A percentile compares a stretch with the other conserved stretches of the same genome.
Conservation (phyloP, 2,888 invertebrate species). For the Drosophila paucipuncta region DNA sequence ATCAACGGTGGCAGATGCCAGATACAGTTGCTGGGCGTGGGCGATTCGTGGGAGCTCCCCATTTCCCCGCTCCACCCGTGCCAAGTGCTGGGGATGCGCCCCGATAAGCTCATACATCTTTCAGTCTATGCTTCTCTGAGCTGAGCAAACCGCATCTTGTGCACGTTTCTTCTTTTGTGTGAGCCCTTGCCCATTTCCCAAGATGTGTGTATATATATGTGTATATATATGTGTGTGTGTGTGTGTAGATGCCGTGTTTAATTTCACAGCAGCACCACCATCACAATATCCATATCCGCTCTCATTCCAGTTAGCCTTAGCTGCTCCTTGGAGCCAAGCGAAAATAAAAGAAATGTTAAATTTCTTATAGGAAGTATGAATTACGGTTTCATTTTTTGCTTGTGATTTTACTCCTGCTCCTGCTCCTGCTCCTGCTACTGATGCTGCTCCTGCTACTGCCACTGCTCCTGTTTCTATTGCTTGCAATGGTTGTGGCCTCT, state of each 20-base stretch:
- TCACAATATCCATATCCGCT: conserved; percentile 63
- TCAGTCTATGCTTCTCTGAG: conserved; percentile 27
- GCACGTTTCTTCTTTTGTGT: conserved; percentile 70
- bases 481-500: conserved; percentile 35
- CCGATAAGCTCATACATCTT: conserved; percentile 15
- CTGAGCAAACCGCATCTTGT: conserved; percentile 78
- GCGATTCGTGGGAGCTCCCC: conserved; percentile 7
- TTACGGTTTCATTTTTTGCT: conserved; percentile 62
- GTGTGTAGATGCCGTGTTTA: conserved; percentile 23
- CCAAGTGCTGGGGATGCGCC: conserved; percentile 7
- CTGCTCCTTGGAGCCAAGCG: conserved; percentile 17
- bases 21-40: conserved; percentile 43
- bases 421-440: neutral
- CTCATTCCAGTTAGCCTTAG: conserved; percentile 57
- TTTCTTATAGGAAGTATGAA: conserved; percentile 72
- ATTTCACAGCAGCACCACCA: conserved; percentile 22
- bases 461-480: conserved; percentile 14
- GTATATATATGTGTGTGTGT: neutral
- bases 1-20: conserved; percentile 17
- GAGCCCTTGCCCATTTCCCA: conserved; percentile 10
- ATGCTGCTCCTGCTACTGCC: neutral
- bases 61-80: neutral
- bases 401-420: conserved; percentile 18
- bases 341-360: conserved; percentile 74
- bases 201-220: conserved; percentile 1